These are phyloP conservation scores for Dione vanillae DNA, from an alignment of 2,888 invertebrate species.

Conservation along the genomic window DNA sequence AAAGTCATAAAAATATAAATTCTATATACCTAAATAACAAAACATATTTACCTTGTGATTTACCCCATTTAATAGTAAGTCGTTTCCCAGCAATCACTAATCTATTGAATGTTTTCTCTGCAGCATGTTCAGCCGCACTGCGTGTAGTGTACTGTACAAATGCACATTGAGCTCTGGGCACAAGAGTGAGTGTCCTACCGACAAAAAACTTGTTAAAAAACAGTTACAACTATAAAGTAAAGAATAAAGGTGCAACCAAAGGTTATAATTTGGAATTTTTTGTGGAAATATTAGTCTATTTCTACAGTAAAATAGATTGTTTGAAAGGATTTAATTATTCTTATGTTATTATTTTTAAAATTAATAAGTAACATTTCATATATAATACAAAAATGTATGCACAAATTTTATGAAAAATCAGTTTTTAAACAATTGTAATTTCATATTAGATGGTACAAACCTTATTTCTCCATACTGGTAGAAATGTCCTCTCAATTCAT, in stretches of 20 bases:
- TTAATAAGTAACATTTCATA: too few species aligned
- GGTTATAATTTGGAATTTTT: too few species aligned
- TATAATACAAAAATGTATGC: too few species aligned
- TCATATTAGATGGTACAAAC: constrained; percentile 48
- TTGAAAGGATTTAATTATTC: too few species aligned
- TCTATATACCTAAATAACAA: neutral
- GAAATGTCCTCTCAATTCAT: constrained; percentile 97
- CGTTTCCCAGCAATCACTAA: constrained; percentile 92
- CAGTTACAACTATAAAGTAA: too few species aligned
- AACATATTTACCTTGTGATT: constrained; percentile 89
- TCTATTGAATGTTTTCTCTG: constrained; percentile 98
- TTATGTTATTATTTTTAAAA: too few species aligned
- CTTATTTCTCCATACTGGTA: constrained; percentile 99
- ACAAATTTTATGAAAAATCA: too few species aligned
- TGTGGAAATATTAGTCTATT: too few species aligned
- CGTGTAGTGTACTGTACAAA: constrained; percentile 98
- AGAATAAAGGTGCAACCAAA: too few species aligned
- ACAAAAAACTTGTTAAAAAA: neutral
- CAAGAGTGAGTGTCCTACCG: constrained; percentile 91
- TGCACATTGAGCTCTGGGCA: constrained; percentile 97
- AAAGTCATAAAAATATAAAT: neutral
- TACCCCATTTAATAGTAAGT: constrained; percentile 99
- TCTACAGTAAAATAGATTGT: too few species aligned
- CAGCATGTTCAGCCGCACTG: constrained; percentile 95
- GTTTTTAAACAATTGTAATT: too few species aligned